A percentile compares a stretch with the other conserved stretches of the same genome.
Evolutionary conservation across 2,797 vertebrate species (phyloP).

Genomic region (Cichlasoma orientale): DNA sequence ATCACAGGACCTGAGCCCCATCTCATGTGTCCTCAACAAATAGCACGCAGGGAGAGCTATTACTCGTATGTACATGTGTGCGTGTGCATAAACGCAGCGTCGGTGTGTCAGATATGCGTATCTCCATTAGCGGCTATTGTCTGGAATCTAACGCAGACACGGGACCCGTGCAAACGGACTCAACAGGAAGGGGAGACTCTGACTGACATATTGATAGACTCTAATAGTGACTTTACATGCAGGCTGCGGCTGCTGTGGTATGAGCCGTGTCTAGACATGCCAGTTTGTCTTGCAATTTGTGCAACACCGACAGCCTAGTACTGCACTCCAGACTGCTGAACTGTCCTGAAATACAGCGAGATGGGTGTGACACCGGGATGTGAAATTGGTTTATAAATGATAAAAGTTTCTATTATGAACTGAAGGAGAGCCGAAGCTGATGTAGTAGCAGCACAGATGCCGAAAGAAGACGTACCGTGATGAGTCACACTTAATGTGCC

Average conservation of each 20-base stretch:
- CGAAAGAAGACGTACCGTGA: background rate
- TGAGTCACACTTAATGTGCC: slow-evolving; percentile 8
- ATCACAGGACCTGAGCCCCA: slow-evolving; percentile 40
- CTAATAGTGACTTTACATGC: slow-evolving; percentile 43
- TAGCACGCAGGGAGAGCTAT: slow-evolving; percentile 35
- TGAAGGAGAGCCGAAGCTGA: background rate
- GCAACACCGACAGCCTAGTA: slow-evolving; percentile 7
- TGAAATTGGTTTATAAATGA: slow-evolving; percentile 24
- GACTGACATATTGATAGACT: slow-evolving; percentile 51
- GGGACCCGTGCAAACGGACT: slow-evolving; percentile 23
- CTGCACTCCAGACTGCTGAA: background rate
- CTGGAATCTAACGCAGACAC: slow-evolving; percentile 30
- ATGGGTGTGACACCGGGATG: slow-evolving; percentile 2
- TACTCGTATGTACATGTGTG: slow-evolving; percentile 24
- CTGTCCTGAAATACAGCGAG: background rate
- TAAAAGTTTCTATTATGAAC: slow-evolving; percentile 18
- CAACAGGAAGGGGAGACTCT: background rate
- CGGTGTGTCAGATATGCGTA: slow-evolving; percentile 19
- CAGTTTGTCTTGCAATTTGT: slow-evolving; percentile 37
- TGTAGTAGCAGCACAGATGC: background rate
- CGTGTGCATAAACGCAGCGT: background rate
- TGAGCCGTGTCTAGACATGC: slow-evolving; percentile 42
- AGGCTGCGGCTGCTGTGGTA: slow-evolving; percentile 28
- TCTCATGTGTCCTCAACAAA: slow-evolving; percentile 74
- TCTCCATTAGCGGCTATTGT: slow-evolving; percentile 40